These are phyloP conservation scores for Phocides pigmalion DNA, from an alignment of 1,140 invertebrate species.

Conservation along the genomic window DNA sequence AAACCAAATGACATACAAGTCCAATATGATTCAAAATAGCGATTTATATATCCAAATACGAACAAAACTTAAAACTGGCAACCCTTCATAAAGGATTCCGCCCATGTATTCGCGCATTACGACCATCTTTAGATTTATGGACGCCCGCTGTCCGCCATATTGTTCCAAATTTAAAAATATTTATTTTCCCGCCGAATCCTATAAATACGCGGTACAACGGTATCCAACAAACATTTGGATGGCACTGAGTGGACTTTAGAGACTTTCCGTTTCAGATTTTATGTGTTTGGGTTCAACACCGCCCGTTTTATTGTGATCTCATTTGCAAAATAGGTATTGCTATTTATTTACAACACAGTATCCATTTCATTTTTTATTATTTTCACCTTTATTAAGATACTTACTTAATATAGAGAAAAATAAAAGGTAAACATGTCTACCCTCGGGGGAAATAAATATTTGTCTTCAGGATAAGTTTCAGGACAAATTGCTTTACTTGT, in stretches of 20 bases:
- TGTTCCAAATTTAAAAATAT: conserved; percentile 82
- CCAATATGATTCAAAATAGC: conserved; percentile 25
- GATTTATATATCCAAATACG: conserved; percentile 49
- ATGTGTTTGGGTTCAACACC: conserved; percentile 43
- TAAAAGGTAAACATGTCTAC: background rate
- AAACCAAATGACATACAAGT: conserved; percentile 25
- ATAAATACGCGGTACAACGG: conserved; percentile 45
- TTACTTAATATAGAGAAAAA: background rate
- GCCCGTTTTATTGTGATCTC: conserved; percentile 33
- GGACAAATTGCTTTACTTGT: background rate
- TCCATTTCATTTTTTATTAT: conserved; percentile 7
- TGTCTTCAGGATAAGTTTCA: background rate
- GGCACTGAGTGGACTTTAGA: conserved; percentile 59
- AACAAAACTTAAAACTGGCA: conserved; percentile 49
- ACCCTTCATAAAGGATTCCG: conserved; percentile 76
- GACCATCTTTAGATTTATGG: conserved; percentile 78
- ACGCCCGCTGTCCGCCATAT: conserved; percentile 75
- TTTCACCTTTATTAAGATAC: conserved; percentile 6
- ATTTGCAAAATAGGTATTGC: conserved; percentile 32
- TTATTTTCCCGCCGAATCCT: conserved; percentile 64
- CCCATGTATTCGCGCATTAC: conserved; percentile 70
- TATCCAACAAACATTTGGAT: conserved; percentile 53
- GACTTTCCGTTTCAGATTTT: conserved; percentile 61
- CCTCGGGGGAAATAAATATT: background rate
- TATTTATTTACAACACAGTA: conserved; percentile 26